phyloP scores from a whole-genome alignment of 2,113 vertebrate genomes.

The Chlorocebus sabaeus region DNA sequence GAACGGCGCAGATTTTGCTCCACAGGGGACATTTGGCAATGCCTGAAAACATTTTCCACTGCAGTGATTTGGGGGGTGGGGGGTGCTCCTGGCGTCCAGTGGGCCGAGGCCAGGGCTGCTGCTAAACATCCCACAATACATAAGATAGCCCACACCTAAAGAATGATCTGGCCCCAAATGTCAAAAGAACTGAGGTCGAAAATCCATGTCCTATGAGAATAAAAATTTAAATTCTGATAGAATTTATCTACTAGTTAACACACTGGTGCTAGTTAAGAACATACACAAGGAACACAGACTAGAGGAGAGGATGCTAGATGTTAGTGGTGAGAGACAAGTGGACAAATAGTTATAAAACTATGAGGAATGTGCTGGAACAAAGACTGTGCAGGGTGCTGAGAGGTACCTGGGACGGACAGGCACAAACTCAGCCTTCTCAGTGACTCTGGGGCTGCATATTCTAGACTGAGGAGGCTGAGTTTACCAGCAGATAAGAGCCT shows the following conservation, averaged over 20 bases:
- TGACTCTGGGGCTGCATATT: not conserved
- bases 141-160: not conserved
- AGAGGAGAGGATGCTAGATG: not conserved
- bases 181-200: not conserved
- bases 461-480: not conserved
- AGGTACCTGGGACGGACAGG: not conserved
- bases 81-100: not conserved
- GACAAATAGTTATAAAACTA: not conserved
- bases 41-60: not conserved
- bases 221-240: not conserved
- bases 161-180: not conserved
- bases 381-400: not conserved
- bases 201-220: not conserved
- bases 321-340: not conserved
- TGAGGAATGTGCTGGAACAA: not conserved
- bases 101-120: not conserved
- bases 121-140: not conserved
- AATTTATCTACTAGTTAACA: not conserved
- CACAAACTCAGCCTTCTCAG: not conserved
- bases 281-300: not conserved
- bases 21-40: not conserved
- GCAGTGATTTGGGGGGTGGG: accelerated
- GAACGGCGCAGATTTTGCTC: not conserved
- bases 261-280: not conserved
- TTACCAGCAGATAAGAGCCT: not conserved